These are phyloP conservation scores for Flexamia atlantica DNA, from an alignment of 2,888 invertebrate species.

Conservation along the genomic window DNA sequence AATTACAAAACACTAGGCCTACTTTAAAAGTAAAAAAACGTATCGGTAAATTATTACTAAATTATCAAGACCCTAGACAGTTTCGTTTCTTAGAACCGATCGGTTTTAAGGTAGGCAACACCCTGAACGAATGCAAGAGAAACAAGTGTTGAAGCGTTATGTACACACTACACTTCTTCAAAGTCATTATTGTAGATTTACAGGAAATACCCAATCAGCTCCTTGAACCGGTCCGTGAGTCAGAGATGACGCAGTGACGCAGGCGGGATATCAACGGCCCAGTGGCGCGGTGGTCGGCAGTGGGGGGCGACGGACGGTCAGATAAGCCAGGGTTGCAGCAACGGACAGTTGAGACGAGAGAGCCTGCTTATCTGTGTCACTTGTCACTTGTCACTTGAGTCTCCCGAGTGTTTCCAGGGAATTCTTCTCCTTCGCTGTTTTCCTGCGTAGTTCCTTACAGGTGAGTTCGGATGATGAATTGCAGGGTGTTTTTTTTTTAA, in stretches of 20 bases:
- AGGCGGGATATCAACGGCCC: not conserved
- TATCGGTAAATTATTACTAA: no score
- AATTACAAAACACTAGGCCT: no score
- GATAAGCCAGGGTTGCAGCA: not conserved
- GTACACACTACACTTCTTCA: not conserved
- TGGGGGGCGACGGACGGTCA: not conserved
- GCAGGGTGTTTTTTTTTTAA: no score
- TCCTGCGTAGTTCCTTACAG: no score
- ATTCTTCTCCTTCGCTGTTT: no score
- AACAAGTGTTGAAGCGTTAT: not conserved
- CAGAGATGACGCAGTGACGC: not conserved
- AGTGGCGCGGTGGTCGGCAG: not conserved
- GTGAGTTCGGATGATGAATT: no score
- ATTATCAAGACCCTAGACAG: no score
- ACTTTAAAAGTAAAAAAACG: no score
- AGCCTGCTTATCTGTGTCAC: no score
- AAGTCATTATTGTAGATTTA: not conserved
- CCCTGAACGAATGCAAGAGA: not conserved
- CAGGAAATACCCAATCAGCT: constrained; percentile 19
- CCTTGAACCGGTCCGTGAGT: constrained; percentile 16
- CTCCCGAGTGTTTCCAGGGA: no score
- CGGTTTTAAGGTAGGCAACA: not conserved
- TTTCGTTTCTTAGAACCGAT: no score
- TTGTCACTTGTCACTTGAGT: no score
- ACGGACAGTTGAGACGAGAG: not conserved